Conservation (phyloP, 2,113 vertebrate species). For the Trachemys scripta region DNA sequence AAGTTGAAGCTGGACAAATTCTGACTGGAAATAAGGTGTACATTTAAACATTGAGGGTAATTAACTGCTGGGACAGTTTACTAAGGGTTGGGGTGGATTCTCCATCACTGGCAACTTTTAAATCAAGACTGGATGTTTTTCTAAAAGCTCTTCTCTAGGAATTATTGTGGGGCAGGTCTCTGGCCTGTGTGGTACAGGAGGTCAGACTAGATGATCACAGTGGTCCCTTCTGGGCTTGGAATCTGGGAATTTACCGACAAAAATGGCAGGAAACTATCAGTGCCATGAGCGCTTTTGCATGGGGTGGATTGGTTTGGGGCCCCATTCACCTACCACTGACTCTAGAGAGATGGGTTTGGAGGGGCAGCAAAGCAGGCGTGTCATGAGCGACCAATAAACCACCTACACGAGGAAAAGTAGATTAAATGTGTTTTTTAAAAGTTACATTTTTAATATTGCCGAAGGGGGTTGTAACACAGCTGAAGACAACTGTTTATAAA, state of each 20-base stretch:
- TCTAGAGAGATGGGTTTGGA: not conserved
- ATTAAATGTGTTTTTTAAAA: not conserved
- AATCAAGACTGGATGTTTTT: not conserved
- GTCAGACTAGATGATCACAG: not conserved
- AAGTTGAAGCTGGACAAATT: too few species aligned
- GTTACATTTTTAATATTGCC: not conserved
- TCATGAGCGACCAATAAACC: not conserved
- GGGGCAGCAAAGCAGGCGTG: not conserved
- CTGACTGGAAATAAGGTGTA: too few species aligned
- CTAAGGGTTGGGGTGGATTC: not conserved
- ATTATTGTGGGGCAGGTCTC: not conserved
- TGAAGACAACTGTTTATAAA: not conserved
- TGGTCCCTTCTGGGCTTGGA: not conserved
- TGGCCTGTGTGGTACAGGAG: not conserved
- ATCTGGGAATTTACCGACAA: not conserved
- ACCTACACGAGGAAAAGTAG: not conserved
- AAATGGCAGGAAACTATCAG: not conserved
- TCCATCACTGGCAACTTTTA: not conserved
- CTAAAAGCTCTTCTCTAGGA: not conserved
- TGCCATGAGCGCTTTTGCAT: not conserved
- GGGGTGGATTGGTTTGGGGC: not conserved
- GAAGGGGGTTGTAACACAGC: not conserved
- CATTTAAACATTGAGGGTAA: too few species aligned
- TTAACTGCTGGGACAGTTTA: too few species aligned
- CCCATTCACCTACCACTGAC: not conserved